These are phyloP conservation scores for Rotaria macrura DNA, from an alignment of 2,888 invertebrate genomes.

Conservation along the genomic window DNA sequence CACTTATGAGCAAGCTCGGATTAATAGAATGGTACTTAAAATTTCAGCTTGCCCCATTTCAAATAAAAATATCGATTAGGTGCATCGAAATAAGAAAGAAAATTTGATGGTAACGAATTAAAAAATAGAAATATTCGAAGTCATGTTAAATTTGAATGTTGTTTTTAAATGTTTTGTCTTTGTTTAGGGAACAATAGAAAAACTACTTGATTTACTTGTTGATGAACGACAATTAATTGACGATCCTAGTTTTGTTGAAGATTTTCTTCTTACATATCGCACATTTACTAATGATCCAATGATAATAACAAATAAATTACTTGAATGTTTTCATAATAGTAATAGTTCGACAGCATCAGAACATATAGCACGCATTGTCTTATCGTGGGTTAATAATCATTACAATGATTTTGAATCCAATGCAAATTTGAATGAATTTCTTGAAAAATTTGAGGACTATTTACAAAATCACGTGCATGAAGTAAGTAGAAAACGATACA, in stretches of 20 bases:
- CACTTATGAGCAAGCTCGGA: too few species aligned
- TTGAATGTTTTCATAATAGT: constrained; percentile 41
- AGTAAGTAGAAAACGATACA: background rate
- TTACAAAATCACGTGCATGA: background rate
- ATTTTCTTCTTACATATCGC: constrained; percentile 88
- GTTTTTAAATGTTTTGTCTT: constrained; percentile 51
- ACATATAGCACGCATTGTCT: constrained; percentile 81
- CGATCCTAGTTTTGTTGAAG: constrained; percentile 97
- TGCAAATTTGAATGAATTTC: constrained; percentile 85
- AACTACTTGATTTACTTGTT: constrained; percentile 78
- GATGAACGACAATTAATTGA: constrained; percentile 83
- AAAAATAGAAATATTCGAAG: too few species aligned
- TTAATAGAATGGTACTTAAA: too few species aligned
- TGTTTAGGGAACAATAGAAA: constrained; percentile 66
- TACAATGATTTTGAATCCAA: constrained; percentile 60
- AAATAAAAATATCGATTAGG: too few species aligned
- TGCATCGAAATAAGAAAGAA: too few species aligned
- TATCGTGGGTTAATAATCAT: constrained; percentile 85
- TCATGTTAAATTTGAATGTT: too few species aligned
- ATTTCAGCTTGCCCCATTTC: too few species aligned
- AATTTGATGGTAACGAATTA: too few species aligned
- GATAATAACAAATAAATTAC: constrained; percentile 36
- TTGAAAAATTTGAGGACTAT: constrained; percentile 64
- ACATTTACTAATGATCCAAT: constrained; percentile 80
- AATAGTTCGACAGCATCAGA: constrained; percentile 36